A percentile compares a stretch with the other conserved stretches of the same genome.
These are phyloP conservation scores for Mesitornis unicolor DNA, from an alignment of 2,113 vertebrate species.

Conservation along the genomic window DNA sequence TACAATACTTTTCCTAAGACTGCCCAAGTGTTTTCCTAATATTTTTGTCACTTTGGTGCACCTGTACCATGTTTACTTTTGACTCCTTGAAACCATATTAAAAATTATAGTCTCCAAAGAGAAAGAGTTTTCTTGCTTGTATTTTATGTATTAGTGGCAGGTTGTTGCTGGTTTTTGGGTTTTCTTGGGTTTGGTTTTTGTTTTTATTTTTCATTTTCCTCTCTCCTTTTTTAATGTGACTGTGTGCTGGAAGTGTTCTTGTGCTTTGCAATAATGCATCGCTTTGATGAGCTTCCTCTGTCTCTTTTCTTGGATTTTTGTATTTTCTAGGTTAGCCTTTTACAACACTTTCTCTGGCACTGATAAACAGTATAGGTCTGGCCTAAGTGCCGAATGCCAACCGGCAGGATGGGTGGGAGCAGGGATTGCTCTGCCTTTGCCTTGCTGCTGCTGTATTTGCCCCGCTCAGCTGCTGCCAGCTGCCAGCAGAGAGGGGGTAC, in stretches of 20 bases:
- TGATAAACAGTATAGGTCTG: neutral
- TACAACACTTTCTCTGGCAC: neutral
- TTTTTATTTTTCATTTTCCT: neutral
- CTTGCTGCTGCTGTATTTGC: neutral
- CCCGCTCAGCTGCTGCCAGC: neutral
- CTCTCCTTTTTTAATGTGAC: neutral
- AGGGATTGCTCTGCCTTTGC: neutral
- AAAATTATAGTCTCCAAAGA: neutral
- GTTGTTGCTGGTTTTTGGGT: neutral
- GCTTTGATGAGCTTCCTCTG: neutral
- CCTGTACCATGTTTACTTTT: neutral
- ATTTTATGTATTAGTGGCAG: neutral
- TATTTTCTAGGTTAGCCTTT: neutral
- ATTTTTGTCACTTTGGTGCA: neutral
- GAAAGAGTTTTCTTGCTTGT: neutral
- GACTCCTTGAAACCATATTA: neutral
- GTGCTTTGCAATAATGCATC: neutral
- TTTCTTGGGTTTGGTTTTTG: fast-evolving
- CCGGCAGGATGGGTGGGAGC: neutral
- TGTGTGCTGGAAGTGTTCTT: neutral
- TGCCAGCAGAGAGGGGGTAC: fast-evolving
- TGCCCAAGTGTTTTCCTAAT: neutral
- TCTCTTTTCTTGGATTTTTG: neutral
- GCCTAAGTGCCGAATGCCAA: neutral
- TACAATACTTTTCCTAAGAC: neutral